Conservation (phyloP, 2,797 vertebrate species). For the Oceanodroma leucorhoa region DNA sequence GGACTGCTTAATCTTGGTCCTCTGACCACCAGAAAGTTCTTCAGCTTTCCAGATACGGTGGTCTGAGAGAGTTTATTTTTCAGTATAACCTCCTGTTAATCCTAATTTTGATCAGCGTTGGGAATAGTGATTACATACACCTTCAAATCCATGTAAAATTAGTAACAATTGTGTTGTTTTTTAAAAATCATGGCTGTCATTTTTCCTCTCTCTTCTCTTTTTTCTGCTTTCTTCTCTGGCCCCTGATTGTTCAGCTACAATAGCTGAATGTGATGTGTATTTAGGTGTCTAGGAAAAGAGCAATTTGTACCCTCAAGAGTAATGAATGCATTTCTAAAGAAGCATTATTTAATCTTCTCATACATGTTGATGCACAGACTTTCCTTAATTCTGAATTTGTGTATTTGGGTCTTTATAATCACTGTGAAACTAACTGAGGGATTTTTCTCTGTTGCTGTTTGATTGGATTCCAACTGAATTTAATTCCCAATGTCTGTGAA, state of each 20-base stretch:
- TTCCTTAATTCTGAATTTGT: neutral
- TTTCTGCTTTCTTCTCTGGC: neutral
- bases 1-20: neutral
- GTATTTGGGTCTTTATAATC: neutral
- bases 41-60: neutral
- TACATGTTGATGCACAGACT: neutral
- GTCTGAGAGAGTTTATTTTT: neutral
- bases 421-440: neutral
- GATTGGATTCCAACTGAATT: neutral
- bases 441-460: neutral
- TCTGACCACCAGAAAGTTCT: neutral
- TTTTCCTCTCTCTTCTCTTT: neutral
- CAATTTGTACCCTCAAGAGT: neutral
- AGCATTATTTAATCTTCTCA: neutral
- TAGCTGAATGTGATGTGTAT: neutral
- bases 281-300: neutral
- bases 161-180: neutral
- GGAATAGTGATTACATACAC: neutral
- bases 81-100: neutral
- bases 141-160: neutral
- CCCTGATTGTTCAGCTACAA: neutral
- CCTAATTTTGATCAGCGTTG: neutral
- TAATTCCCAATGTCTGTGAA: neutral
- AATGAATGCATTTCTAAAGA: neutral
- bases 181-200: neutral